These are phyloP conservation scores for Peucedramus taeniatus DNA, from an alignment of 2,113 vertebrate species.

Conservation along the genomic window DNA sequence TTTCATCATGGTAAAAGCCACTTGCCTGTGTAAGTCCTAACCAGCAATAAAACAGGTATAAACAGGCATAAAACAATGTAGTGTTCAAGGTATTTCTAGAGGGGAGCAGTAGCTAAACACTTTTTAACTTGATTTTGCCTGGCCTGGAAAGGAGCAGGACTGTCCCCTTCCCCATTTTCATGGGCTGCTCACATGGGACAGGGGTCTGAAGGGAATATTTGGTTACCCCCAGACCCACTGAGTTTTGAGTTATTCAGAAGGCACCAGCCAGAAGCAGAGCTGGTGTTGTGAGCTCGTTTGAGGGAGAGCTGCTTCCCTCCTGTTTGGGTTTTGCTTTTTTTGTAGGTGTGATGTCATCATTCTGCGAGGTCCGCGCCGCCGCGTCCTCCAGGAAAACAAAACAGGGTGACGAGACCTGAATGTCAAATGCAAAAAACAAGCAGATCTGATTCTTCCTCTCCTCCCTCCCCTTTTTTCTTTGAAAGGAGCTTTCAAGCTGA, in stretches of 20 bases:
- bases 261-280: neutral
- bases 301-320: neutral
- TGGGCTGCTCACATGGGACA: neutral
- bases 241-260: neutral
- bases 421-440: conserved; percentile 34
- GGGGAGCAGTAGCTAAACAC: neutral
- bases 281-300: neutral
- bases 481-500: conserved; percentile 55
- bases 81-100: neutral
- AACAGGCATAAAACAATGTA: neutral
- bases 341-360: conserved; percentile 36
- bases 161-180: neutral
- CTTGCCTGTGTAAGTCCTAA: neutral
- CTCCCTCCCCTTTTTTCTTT: conserved; percentile 33
- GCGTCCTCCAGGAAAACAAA: conserved; percentile 60
- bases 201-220: neutral
- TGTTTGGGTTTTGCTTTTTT: neutral
- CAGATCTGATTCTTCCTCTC: conserved; percentile 23
- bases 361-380: conserved; percentile 18
- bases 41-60: neutral
- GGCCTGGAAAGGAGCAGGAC: neutral
- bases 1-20: neutral
- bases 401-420: conserved; percentile 33
- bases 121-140: neutral
- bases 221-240: neutral